These are phyloP conservation scores for Cheilosia scutellata DNA, from an alignment of 2,888 invertebrate species.

Conservation along the genomic window DNA sequence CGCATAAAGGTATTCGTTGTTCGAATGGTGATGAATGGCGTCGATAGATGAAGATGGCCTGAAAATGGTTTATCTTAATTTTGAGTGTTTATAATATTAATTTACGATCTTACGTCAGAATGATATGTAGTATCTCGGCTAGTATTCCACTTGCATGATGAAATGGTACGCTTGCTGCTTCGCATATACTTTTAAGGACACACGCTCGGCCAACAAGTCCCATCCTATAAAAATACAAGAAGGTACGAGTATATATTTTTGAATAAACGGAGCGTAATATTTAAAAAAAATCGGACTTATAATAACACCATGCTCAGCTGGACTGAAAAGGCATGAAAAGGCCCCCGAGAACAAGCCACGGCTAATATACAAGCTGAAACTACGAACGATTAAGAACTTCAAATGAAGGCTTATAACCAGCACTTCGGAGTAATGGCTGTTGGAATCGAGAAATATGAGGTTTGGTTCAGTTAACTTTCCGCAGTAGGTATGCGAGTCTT, in stretches of 20 bases:
- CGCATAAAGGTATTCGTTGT: conserved; percentile 90
- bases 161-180: conserved; percentile 89
- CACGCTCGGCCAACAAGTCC: conserved; percentile 89
- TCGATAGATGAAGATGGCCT: conserved; percentile 90
- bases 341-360: no score
- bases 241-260: background rate
- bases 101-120: conserved; percentile 87
- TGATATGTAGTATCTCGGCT: conserved; percentile 90
- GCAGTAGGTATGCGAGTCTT: no score
- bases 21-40: conserved; percentile 86
- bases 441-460: no score
- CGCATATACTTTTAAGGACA: conserved; percentile 90
- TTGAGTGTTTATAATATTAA: background rate
- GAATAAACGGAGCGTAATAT: background rate
- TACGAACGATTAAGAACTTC: no score
- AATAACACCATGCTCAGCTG: no score
- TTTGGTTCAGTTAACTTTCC: no score
- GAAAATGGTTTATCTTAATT: conserved; percentile 64
- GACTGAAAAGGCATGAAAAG: no score
- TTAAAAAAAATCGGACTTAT: no score
- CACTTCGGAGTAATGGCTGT: no score
- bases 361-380: no score
- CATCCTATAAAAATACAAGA: conserved; percentile 84
- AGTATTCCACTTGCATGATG: conserved; percentile 89
- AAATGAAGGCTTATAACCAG: no score